Conservation (phyloP, 2,113 vertebrate genomes). For the Clinocottus analis region DNA sequence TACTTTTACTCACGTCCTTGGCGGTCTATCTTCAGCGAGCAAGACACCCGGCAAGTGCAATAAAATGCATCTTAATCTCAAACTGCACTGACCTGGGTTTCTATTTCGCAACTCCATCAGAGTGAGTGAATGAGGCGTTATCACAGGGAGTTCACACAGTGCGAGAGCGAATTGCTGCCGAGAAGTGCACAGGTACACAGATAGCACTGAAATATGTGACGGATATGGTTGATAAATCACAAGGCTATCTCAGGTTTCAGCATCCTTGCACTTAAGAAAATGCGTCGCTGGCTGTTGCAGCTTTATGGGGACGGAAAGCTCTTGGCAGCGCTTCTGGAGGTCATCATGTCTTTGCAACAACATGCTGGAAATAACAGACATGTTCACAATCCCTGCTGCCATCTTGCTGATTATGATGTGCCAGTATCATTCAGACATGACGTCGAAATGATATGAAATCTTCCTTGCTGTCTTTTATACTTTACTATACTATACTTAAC, state of each 20-base stretch:
- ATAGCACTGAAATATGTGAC: constrained; percentile 60
- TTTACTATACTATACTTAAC: no score
- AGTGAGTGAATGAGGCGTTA: constrained; percentile 47
- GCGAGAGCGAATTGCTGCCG: constrained; percentile 24
- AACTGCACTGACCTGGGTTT: constrained; percentile 34
- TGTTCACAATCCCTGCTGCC: background rate
- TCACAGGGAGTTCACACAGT: constrained; percentile 33
- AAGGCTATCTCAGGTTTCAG: constrained; percentile 30
- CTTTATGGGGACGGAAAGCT: constrained; percentile 6
- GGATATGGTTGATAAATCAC: constrained; percentile 51
- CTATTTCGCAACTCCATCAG: constrained; percentile 35
- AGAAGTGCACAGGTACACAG: constrained; percentile 48
- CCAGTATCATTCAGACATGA: background rate
- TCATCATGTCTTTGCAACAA: constrained; percentile 13
- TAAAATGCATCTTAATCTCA: constrained; percentile 55
- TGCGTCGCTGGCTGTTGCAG: constrained; percentile 5
- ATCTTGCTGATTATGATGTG: background rate
- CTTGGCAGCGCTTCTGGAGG: constrained; percentile 17
- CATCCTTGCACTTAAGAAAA: constrained; percentile 39
- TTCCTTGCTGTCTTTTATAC: background rate
- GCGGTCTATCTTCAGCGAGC: constrained; percentile 3
- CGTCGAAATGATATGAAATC: background rate
- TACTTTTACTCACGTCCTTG: constrained; percentile 1
- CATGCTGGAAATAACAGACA: constrained; percentile 2
- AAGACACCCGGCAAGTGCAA: constrained; percentile 29